Base-by-base conservation (phyloP, 2,888 invertebrate species). In the Cetonia aurata region DNA sequence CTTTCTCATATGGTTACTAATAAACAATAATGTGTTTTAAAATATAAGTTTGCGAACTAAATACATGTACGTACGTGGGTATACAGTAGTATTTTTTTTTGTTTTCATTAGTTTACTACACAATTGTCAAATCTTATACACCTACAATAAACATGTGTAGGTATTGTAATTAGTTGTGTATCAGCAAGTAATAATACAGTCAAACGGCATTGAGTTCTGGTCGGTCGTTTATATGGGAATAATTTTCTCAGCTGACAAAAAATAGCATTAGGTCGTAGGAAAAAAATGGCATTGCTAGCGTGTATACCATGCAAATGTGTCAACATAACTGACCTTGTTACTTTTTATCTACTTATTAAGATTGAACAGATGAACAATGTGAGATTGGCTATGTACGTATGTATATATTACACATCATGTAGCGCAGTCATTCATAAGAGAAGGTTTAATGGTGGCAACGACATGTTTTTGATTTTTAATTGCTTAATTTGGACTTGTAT, bases 271-370 rank as follows among this genome's bases (percentile, higher is more conserved):
- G 25, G 37, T 67, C 41, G 50, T 37, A 37, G n/a, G n/a, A 72
- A 65, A 71, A 69, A 70, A 60, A 53, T 66, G 65, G 59, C 71
- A 71, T 60, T 67, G 67, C 67, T 17, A 42, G 31, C 37, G 37
- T 57, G 17, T 57, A 17, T 19, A 59, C 59, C 52, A 67, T 72
- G 72, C 66, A 55, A 75, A 75, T 73, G 75, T 75, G 73, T 75
- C 75, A 75, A 74, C 75, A 75, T 44, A 72, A 70, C 59, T 70
- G 71, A 73, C 75, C 75, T 75, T 75, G 75, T 50, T 65, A 70
- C 57, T 68, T 68, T 68, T 68, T 56, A 56, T 68, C 57, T 68
- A 57, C 33, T 57, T 37, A 4, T 68, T 57, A 68, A 68, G 57
- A 57, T 68, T 68, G 44, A 68, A 68, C 68, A 68, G 56, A 68